A percentile compares a stretch with the other conserved stretches of the same genome.
phyloP scores from a whole-genome alignment of 2,797 vertebrate species.

The Tiaroga cobitis region DNA sequence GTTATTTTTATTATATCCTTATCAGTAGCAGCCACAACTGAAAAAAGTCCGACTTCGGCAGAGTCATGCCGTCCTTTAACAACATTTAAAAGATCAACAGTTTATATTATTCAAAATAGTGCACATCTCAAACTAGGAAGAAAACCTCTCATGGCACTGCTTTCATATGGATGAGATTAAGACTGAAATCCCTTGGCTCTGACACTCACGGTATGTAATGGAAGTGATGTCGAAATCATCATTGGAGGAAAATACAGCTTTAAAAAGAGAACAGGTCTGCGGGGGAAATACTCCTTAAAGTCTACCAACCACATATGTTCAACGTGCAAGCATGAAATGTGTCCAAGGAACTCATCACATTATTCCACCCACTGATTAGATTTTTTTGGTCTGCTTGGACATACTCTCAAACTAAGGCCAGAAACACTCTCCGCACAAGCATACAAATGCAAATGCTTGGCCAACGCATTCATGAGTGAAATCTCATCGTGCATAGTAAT shows the following conservation, averaged over 20 bases:
- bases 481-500: not conserved
- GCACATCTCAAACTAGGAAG: slow-evolving; percentile 2
- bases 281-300: not conserved
- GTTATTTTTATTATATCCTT: not conserved
- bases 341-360: not conserved
- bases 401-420: not conserved
- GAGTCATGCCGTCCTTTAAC: slow-evolving; percentile 5
- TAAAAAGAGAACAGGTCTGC: slow-evolving; percentile 23
- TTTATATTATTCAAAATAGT: slow-evolving; percentile 1
- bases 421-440: not conserved
- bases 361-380: slow-evolving; percentile 2
- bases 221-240: slow-evolving; percentile 21
- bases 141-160: slow-evolving; percentile 16
- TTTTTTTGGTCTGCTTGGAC: slow-evolving; percentile 25
- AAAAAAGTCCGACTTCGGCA: not conserved
- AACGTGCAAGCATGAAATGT: not conserved
- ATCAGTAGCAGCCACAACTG: not conserved
- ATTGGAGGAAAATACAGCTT: slow-evolving; percentile 12
- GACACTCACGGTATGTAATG: slow-evolving; percentile 29
- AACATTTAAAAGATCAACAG: slow-evolving; percentile 22
- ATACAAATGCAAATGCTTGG: slow-evolving; percentile 13
- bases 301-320: not conserved
- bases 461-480: slow-evolving; percentile 1
- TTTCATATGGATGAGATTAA: slow-evolving; percentile 42
- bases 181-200: slow-evolving; percentile 14